Evolutionary conservation across 30 jellyfish, hydroid and myxozoan genomes (phyloP).

Genomic region (Chrysaora quinquecirrha): DNA sequence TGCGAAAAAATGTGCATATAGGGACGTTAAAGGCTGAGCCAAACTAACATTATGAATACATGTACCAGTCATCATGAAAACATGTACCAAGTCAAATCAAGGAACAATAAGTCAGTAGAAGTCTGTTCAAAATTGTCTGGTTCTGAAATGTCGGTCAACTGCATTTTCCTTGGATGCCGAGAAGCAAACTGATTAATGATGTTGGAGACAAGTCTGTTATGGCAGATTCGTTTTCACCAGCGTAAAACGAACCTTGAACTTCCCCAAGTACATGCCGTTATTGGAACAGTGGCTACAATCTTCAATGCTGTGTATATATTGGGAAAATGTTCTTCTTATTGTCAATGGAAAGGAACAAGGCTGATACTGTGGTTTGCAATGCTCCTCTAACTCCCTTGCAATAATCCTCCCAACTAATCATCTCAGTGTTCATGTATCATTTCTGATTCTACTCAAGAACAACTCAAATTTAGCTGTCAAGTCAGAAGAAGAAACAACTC

Average conservation of each 20-base stretch:
- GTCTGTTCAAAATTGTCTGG: no score
- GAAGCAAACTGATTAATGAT: slow-evolving; percentile 42
- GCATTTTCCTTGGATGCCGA: slow-evolving; percentile 57
- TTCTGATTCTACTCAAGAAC: slow-evolving; percentile 5
- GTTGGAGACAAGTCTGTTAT: neutral
- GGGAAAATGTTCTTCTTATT: slow-evolving; percentile 38
- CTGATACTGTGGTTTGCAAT: slow-evolving; percentile 27
- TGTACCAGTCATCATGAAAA: no score
- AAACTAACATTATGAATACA: no score
- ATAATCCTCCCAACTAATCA: slow-evolving; percentile 21
- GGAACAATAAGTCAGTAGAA: no score
- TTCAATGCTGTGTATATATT: slow-evolving; percentile 48
- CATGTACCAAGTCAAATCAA: no score
- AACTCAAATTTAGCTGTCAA: slow-evolving; percentile 39
- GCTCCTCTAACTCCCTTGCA: neutral
- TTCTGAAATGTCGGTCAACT: slow-evolving; percentile 27
- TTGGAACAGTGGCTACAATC: slow-evolving; percentile 70
- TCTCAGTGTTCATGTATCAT: slow-evolving; percentile 39
- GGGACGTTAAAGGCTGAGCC: no score
- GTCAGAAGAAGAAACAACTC: slow-evolving; percentile 6
- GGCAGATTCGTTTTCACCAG: slow-evolving; percentile 40
- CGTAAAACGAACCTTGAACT: slow-evolving; percentile 54
- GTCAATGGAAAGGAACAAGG: slow-evolving; percentile 35
- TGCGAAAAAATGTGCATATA: no score
- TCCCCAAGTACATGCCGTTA: slow-evolving; percentile 71